Percentiles rank a stretch among this genome's conserved stretches.
Conservation (phyloP, 2,797 vertebrate species). For the Aplochiton taeniatus region DNA sequence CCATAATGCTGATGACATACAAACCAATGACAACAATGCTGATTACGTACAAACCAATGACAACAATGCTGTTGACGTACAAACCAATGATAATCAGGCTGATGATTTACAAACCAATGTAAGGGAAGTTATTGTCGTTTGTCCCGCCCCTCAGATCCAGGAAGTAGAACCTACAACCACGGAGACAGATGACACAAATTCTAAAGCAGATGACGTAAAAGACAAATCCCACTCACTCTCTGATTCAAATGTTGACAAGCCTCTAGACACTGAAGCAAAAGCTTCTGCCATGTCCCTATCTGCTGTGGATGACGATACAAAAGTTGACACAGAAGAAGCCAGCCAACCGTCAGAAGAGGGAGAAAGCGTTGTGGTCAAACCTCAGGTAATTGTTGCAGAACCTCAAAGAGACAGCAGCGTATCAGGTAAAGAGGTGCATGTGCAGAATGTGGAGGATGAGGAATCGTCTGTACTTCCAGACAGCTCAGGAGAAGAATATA, state of each 20-base stretch:
- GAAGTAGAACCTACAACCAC: not conserved
- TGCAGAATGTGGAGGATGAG: constrained; percentile 12
- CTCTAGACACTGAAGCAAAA: not conserved
- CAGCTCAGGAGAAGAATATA: constrained; percentile 51
- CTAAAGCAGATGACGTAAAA: constrained; percentile 15
- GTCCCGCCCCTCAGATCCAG: not conserved
- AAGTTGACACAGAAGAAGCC: constrained; percentile 47
- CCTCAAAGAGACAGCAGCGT: not conserved
- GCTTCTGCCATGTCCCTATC: not conserved
- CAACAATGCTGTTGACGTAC: constrained; percentile 13
- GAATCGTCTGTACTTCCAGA: constrained; percentile 36
- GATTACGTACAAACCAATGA: constrained; percentile 24
- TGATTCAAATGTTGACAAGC: constrained; percentile 6
- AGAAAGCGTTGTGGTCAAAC: constrained; percentile 57
- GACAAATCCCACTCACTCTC: not conserved
- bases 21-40: too few relatives aligned
- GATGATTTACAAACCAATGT: constrained; percentile 1
- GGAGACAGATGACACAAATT: constrained; percentile 1
- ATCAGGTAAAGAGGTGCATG: not conserved
- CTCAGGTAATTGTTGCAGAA: too few relatives aligned
- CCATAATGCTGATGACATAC: constrained; percentile 13
- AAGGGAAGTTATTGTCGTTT: constrained; percentile 3
- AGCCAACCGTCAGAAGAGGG: constrained; percentile 64
- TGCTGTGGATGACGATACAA: constrained; percentile 40
- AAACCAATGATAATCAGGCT: constrained; percentile 22